Percentiles rank a stretch among this genome's conserved stretches.
Conservation (phyloP, 1,140 invertebrate genomes). For the Bilobella aurantiaca region DNA sequence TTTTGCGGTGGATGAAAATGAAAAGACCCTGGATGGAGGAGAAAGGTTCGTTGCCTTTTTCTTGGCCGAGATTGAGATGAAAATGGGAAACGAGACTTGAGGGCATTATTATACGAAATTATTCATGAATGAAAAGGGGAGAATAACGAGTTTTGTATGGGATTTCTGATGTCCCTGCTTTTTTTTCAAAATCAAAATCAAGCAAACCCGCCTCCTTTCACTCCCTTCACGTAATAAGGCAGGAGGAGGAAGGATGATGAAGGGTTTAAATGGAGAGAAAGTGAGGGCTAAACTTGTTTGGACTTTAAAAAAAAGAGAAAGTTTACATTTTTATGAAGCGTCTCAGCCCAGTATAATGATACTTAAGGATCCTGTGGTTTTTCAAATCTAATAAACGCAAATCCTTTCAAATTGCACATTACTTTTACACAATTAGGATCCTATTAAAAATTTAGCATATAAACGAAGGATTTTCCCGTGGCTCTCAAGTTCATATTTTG, state of each 20-base stretch:
- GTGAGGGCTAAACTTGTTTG: too few relatives aligned
- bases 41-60: neutral
- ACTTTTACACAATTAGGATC: too few relatives aligned
- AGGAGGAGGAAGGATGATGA: neutral
- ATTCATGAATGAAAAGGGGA: conserved; percentile 36
- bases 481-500: too few relatives aligned
- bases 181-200: neutral
- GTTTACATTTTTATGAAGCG: too few relatives aligned
- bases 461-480: too few relatives aligned
- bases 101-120: conserved; percentile 36
- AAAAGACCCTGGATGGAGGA: neutral
- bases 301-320: too few relatives aligned
- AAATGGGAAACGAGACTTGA: conserved; percentile 18
- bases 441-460: too few relatives aligned
- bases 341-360: too few relatives aligned
- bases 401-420: too few relatives aligned
- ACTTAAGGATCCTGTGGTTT: too few relatives aligned
- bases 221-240: neutral
- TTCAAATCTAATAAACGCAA: too few relatives aligned
- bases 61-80: conserved; percentile 7
- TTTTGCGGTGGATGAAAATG: neutral
- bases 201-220: neutral
- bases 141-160: conserved; percentile 34
- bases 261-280: too few relatives aligned
- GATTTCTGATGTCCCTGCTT: conserved; percentile 22